A percentile compares a stretch with the other conserved stretches of the same genome.
Conservation (phyloP, 2,113 vertebrate species). For the Varanus komodoensis region DNA sequence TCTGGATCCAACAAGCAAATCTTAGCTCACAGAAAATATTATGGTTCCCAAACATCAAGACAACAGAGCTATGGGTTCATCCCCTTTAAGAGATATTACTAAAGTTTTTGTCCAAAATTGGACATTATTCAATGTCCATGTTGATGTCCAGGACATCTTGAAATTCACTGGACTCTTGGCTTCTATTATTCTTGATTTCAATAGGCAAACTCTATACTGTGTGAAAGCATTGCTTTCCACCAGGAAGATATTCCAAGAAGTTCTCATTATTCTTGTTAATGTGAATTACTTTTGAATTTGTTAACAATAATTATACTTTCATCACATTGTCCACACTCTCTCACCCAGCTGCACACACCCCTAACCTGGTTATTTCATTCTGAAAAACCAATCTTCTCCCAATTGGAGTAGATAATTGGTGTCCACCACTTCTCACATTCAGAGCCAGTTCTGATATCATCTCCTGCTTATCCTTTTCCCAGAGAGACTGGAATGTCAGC, state of each 20-base stretch:
- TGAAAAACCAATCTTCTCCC: conserved; percentile 6
- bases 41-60: not conserved
- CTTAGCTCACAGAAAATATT: not conserved
- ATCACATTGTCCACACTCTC: not conserved
- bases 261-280: conserved; percentile 2
- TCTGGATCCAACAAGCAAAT: not conserved
- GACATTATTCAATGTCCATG: not conserved
- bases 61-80: not conserved
- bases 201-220: not conserved
- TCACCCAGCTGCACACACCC: not conserved
- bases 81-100: not conserved
- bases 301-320: conserved; percentile 5
- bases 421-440: conserved; percentile 5
- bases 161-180: not conserved
- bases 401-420: conserved; percentile 8
- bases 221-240: not conserved
- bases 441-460: conserved; percentile 9
- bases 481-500: not conserved
- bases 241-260: not conserved
- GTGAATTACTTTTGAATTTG: conserved; percentile 6
- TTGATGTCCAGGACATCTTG: not conserved
- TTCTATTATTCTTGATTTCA: not conserved
- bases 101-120: not conserved
- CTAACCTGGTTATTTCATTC: not conserved
- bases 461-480: conserved; percentile 12